phyloP scores from a whole-genome alignment of 2,888 invertebrate species.

The Eurytoma adleriae region DNA sequence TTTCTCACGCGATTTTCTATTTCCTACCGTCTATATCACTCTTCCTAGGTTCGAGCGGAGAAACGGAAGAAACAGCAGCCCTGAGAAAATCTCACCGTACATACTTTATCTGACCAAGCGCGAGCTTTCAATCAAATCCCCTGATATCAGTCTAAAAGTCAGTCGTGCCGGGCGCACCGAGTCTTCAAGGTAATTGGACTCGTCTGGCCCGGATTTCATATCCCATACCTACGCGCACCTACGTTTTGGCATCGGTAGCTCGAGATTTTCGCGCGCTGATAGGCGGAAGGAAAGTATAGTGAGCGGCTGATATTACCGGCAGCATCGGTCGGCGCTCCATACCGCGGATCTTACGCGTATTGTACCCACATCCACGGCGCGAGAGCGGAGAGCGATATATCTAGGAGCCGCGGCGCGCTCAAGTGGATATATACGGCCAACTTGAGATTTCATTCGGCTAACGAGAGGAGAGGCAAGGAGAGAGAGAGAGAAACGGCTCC shows the following conservation, averaged over 20 bases:
- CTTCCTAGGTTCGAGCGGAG: background rate
- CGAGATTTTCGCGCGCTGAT: conserved; percentile 31
- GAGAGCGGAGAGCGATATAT: conserved; percentile 23
- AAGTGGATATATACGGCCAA: conserved; percentile 20
- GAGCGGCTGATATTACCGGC: background rate
- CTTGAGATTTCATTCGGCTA: conserved; percentile 51
- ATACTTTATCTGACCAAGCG: conserved; percentile 7
- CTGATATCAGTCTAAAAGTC: no score
- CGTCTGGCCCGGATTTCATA: no score
- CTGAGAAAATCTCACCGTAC: conserved; percentile 2
- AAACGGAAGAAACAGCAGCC: background rate
- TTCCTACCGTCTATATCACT: background rate
- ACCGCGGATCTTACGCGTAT: background rate
- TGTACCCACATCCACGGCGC: background rate
- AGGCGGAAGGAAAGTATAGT: conserved; percentile 12
- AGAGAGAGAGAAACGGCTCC: conserved; percentile 1
- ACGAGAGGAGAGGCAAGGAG: conserved; percentile 38
- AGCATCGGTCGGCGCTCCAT: background rate
- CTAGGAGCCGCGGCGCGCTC: conserved; percentile 10
- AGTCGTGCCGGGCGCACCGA: no score
- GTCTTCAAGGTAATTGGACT: no score
- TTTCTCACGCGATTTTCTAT: background rate
- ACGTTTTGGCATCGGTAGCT: background rate
- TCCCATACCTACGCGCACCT: background rate
- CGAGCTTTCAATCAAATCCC: conserved; percentile 39